These are phyloP conservation scores for Microchirus variegatus DNA, from an alignment of 2,797 vertebrate species.

Conservation along the genomic window DNA sequence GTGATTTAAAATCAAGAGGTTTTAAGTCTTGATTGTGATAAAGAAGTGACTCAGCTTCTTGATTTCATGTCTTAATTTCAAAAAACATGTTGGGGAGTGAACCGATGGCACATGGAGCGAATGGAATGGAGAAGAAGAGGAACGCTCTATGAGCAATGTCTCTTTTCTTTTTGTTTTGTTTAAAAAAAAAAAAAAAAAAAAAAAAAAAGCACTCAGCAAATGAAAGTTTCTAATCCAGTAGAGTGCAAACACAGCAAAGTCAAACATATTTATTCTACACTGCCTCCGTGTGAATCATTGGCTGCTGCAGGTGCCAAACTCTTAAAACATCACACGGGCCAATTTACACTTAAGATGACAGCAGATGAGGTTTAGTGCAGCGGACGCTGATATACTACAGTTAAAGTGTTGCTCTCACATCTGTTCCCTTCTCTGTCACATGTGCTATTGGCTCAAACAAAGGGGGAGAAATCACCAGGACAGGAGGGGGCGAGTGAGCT, in stretches of 20 bases:
- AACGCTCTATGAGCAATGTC: neutral
- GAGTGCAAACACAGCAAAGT: neutral
- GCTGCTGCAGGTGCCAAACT: neutral
- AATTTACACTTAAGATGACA: neutral
- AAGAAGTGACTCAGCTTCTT: conserved; percentile 51
- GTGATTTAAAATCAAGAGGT: conserved; percentile 18
- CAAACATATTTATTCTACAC: neutral
- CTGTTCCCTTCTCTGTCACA: conserved; percentile 37
- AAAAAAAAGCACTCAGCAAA: neutral
- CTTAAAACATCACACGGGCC: neutral
- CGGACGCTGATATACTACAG: neutral
- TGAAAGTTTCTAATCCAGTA: neutral
- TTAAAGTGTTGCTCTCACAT: conserved; percentile 1
- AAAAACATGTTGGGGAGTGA: conserved; percentile 48
- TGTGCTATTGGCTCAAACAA: conserved; percentile 71
- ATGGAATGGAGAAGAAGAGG: conserved; percentile 55
- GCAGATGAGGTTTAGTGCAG: neutral
- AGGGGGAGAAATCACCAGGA: conserved; percentile 51
- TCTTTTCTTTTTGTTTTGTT: neutral
- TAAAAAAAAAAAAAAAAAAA: too few relatives aligned
- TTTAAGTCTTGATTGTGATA: conserved; percentile 16
- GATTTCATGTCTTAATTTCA: conserved; percentile 51
- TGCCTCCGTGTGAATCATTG: neutral
- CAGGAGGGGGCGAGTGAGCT: conserved; percentile 48
- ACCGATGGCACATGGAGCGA: conserved; percentile 71